phyloP scores from a whole-genome alignment of 1,140 invertebrate species.

The Leptinotarsa undecemlineata region DNA sequence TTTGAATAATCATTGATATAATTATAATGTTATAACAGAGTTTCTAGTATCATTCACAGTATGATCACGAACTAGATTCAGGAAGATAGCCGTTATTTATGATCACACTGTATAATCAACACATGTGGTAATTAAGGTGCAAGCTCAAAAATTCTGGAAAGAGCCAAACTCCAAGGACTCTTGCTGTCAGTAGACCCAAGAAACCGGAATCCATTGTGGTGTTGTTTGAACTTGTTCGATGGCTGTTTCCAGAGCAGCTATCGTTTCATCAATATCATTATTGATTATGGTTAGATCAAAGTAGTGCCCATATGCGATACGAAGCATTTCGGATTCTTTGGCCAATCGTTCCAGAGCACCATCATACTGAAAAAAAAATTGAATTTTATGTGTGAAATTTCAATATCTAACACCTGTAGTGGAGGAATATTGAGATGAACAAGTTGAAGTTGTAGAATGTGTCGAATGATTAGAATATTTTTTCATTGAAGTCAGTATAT shows the following conservation, averaged over 20 bases:
- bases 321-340: conserved; percentile 93
- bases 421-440: too few relatives aligned
- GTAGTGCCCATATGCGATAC: conserved; percentile 95
- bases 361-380: conserved; percentile 77
- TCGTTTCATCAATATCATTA: conserved; percentile 99
- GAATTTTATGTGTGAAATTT: not conserved
- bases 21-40: conserved; percentile 13
- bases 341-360: conserved; percentile 93
- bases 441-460: too few relatives aligned
- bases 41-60: conserved; percentile 15
- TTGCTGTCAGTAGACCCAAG: conserved; percentile 90
- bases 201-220: conserved; percentile 94
- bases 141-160: conserved; percentile 50
- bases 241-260: conserved; percentile 85
- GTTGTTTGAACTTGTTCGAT: conserved; percentile 88
- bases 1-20: conserved; percentile 19
- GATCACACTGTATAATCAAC: conserved; percentile 5
- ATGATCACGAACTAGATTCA: conserved; percentile 7
- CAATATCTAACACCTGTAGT: too few relatives aligned
- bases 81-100: not conserved
- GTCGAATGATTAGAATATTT: too few relatives aligned
- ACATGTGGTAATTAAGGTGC: not conserved
- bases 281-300: conserved; percentile 98
- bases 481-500: too few relatives aligned
- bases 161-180: conserved; percentile 48